phyloP scores from a whole-genome alignment of 2,888 invertebrate species.

The Stenchaetothrips biformis region DNA sequence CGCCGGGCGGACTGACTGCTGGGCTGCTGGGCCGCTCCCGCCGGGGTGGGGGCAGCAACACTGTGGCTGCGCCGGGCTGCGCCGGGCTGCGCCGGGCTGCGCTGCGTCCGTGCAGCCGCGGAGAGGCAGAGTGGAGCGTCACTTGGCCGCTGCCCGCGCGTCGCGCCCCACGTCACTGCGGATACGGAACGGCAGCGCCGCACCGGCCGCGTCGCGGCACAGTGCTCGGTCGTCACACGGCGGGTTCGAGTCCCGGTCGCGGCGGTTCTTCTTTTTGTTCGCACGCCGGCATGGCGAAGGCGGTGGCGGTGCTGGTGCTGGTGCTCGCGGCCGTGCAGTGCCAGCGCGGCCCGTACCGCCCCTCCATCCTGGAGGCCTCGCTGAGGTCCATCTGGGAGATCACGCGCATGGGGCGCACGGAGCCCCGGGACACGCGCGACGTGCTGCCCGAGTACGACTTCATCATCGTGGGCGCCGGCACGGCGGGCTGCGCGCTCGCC shows the following conservation, averaged over 20 bases:
- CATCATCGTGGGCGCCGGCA: conserved; percentile 74
- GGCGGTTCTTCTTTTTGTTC: too few species aligned
- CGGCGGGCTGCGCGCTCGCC: conserved; percentile 51
- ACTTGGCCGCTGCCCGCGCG: not conserved
- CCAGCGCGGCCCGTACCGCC: not conserved
- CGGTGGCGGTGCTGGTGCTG: not conserved
- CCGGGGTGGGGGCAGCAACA: not conserved
- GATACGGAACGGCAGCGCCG: too few species aligned
- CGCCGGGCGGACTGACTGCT: too few species aligned
- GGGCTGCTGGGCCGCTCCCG: too few species aligned
- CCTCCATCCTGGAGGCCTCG: conserved; percentile 15
- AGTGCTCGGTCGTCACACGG: too few species aligned
- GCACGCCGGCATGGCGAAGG: not conserved
- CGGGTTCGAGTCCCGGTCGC: not conserved
- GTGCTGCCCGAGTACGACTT: conserved; percentile 73
- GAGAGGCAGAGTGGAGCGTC: not conserved
- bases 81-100: not conserved
- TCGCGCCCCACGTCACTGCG: not conserved
- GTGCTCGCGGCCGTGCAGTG: not conserved
- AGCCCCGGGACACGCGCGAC: conserved; percentile 54
- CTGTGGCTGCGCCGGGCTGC: not conserved
- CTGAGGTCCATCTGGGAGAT: conserved; percentile 42
- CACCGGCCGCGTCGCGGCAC: too few species aligned
- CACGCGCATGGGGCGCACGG: conserved; percentile 49
- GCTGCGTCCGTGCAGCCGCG: not conserved